Evolutionary conservation across 2,113 vertebrate species (phyloP).

Genomic region (Prinia subflava): DNA sequence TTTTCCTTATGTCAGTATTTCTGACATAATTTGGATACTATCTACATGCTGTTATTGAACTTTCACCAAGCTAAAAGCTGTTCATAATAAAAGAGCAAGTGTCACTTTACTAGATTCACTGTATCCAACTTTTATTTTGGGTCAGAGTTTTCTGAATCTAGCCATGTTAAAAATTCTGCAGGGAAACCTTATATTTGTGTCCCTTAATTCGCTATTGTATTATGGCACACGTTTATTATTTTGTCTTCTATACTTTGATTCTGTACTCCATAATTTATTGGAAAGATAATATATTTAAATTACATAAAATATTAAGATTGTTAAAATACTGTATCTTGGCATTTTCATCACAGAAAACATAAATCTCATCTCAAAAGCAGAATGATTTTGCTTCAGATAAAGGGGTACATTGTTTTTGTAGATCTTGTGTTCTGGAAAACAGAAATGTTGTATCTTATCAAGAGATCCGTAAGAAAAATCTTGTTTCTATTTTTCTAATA

Average conservation of each 20-base stretch:
- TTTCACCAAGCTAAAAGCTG: slow-evolving; percentile 28
- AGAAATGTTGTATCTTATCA: neutral
- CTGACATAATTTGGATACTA: neutral
- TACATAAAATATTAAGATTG: neutral
- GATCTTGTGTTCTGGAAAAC: neutral
- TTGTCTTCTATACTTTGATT: neutral
- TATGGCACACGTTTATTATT: neutral
- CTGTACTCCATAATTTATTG: neutral
- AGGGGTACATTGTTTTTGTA: neutral
- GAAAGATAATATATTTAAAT: neutral
- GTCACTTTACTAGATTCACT: neutral
- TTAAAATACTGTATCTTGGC: neutral
- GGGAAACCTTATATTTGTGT: neutral
- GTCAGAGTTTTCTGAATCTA: neutral
- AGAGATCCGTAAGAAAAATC: neutral
- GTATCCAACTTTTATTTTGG: neutral
- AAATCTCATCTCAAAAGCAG: neutral
- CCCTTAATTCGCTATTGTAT: neutral
- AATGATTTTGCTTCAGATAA: neutral
- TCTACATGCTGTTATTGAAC: neutral
- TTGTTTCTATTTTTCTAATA: neutral
- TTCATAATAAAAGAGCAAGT: slow-evolving; percentile 13
- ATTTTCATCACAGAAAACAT: neutral
- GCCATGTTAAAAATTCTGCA: neutral
- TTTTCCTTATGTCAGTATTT: neutral